Percentiles rank a stretch among this genome's conserved stretches.
Conservation (phyloP, 2,113 vertebrate species). For the Campylomormyrus numenius region DNA sequence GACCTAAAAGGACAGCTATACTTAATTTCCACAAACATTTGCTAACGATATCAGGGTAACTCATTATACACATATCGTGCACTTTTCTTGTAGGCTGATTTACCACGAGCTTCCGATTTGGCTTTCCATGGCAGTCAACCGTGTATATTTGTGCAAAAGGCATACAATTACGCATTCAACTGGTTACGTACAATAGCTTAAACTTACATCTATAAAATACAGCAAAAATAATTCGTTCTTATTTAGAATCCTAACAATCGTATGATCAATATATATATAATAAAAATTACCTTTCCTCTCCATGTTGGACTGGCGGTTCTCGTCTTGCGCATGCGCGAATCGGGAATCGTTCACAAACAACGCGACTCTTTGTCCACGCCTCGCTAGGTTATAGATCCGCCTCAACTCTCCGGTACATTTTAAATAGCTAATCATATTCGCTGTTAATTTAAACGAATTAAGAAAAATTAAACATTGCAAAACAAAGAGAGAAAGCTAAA, state of each 20-base stretch:
- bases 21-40: not conserved
- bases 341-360: not conserved
- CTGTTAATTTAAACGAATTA: not conserved
- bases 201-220: not conserved
- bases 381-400: not conserved
- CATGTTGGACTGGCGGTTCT: slow-evolving; percentile 65
- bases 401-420: not conserved
- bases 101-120: not conserved
- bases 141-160: not conserved
- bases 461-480: not conserved
- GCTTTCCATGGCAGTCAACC: not conserved
- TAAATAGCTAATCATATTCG: not conserved
- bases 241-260: not conserved
- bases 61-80: not conserved
- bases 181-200: not conserved
- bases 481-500: not conserved
- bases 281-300: slow-evolving; percentile 86
- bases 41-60: not conserved
- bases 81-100: not conserved
- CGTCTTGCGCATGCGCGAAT: slow-evolving; percentile 57
- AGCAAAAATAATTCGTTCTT: not conserved
- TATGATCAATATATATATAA: slow-evolving; percentile 13
- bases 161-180: too few relatives aligned
- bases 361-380: slow-evolving; percentile 23
- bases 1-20: not conserved